Base-by-base conservation (phyloP, 2,888 invertebrate species). In the Caenorhabditis macrosperma region DNA sequence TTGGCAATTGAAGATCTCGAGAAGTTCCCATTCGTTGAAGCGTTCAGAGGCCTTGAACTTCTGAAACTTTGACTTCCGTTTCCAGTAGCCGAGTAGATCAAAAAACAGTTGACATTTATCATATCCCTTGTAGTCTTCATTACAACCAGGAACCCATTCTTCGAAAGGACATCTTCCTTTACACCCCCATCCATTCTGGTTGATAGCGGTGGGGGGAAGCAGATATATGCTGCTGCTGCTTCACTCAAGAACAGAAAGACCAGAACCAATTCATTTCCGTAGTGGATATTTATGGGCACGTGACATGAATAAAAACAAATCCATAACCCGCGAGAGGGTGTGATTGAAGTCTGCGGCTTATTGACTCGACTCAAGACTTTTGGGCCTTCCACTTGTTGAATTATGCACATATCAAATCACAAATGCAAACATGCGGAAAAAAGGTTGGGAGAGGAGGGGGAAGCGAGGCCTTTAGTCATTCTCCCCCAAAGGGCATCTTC, bases 401-500 rank as follows among this genome's bases (percentile, higher is more conserved):
- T 72, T 72, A 72, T 72, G 72, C 64, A 72, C 72, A 72, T 72
- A 72, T 72, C 72, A 72, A 72, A 72, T 72, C 72, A 64, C 55
- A 72, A 64, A 72, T 57, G 55, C 72, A 64, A 72, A 57, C 63
- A 72, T 24, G 63, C 54, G 63, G 64, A 63, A 64, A 61, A 61
- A 57, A 52, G 30, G 33, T 50, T 44, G 33, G 38, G 38, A 35
- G 44, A 30, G 22, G 4, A n/a, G n/a, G n/a, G n/a, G n/a, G n/a
- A n/a, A n/a, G n/a, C n/a, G n/a, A n/a, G n/a, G 24, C 26, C 28
- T 22, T 26, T 22, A 22, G 46, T 38, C 38, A 38, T 12, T 38
- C 46, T 41, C 41, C 20, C 26, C 24, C 20, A 63, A 50, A 63
- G 52, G 52, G 26, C 55, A 55, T 55, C 55, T 33, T 20, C 33